A percentile compares a stretch with the other conserved stretches of the same genome.
Conservation (phyloP, 1,140 invertebrate genomes). For the Solenopsis invicta region DNA sequence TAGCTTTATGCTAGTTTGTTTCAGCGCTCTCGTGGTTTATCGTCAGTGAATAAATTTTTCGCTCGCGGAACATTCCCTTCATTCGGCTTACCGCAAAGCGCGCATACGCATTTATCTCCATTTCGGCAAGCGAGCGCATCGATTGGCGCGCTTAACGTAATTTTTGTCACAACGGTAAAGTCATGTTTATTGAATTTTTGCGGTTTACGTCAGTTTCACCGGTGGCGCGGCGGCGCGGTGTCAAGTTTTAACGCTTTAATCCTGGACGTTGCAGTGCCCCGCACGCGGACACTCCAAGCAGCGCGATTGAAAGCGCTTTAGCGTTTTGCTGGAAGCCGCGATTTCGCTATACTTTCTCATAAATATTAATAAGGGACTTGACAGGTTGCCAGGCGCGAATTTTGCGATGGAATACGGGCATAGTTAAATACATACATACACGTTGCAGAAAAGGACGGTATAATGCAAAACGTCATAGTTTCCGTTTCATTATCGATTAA, state of each 20-base stretch:
- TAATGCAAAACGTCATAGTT: constrained; percentile 40
- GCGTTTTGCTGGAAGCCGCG: constrained; percentile 42
- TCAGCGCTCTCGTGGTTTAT: background rate
- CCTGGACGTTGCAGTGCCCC: background rate
- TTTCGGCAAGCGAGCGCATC: background rate
- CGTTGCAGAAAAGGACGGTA: constrained; percentile 21
- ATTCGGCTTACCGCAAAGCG: background rate
- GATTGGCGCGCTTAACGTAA: constrained; percentile 24
- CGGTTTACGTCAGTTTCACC: constrained; percentile 12
- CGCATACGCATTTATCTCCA: constrained; percentile 31
- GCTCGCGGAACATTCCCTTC: constrained; percentile 16
- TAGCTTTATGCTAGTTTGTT: background rate
- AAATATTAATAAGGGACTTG: constrained; percentile 60
- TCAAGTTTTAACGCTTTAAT: constrained; percentile 41
- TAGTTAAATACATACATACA: constrained; percentile 26
- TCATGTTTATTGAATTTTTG: constrained; percentile 49
- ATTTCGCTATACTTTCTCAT: constrained; percentile 54
- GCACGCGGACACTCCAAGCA: constrained; percentile 5
- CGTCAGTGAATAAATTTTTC: constrained; percentile 32
- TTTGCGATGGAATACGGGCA: constrained; percentile 18
- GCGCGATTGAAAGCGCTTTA: constrained; percentile 61
- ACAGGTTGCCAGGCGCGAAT: constrained; percentile 46
- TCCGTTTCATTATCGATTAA: constrained; percentile 48
- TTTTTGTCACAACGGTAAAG: constrained; percentile 44
- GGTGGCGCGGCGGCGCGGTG: no score